Evolutionary conservation across 2,797 vertebrate genomes (phyloP).

Genomic region (Pempheris klunzingeri): DNA sequence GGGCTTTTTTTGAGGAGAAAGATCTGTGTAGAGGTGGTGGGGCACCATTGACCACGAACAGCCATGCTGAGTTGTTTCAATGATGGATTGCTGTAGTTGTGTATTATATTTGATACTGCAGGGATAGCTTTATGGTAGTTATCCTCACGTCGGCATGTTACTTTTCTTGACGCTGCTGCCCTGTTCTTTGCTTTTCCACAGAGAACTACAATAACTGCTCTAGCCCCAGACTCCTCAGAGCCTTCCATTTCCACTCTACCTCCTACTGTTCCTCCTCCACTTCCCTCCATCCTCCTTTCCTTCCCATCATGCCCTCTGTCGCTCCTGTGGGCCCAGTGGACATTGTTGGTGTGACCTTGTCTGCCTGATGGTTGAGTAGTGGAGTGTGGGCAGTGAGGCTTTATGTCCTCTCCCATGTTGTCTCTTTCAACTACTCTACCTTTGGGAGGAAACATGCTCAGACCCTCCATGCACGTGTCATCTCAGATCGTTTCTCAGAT

Average conservation of each 20-base stretch:
- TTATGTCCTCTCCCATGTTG: slow-evolving; percentile 41
- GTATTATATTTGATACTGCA: slow-evolving; percentile 7
- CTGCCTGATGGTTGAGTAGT: slow-evolving; percentile 25
- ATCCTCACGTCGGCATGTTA: slow-evolving; percentile 11
- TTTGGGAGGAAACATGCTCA: slow-evolving; percentile 34
- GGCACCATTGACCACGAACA: not conserved
- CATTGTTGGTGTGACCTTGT: slow-evolving; percentile 53
- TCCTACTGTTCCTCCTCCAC: slow-evolving; percentile 45
- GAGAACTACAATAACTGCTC: slow-evolving; percentile 27
- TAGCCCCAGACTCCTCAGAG: slow-evolving; percentile 25
- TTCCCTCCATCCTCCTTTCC: slow-evolving; percentile 30
- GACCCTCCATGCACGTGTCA: slow-evolving; percentile 9
- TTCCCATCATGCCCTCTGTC: slow-evolving; percentile 33
- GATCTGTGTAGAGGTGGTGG: not conserved
- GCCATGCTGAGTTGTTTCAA: not conserved
- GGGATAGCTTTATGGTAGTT: not conserved
- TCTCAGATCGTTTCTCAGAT: slow-evolving; percentile 22
- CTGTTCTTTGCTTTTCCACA: slow-evolving; percentile 29
- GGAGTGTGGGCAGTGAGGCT: slow-evolving; percentile 1
- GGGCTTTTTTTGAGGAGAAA: not conserved
- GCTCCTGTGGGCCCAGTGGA: slow-evolving; percentile 42
- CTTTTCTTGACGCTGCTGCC: slow-evolving; percentile 20
- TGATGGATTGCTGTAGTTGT: not conserved
- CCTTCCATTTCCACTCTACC: slow-evolving; percentile 47
- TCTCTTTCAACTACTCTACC: slow-evolving; percentile 37